These are phyloP conservation scores for Mythimna loreyi DNA, from an alignment of 2,888 invertebrate genomes.

Conservation along the genomic window DNA sequence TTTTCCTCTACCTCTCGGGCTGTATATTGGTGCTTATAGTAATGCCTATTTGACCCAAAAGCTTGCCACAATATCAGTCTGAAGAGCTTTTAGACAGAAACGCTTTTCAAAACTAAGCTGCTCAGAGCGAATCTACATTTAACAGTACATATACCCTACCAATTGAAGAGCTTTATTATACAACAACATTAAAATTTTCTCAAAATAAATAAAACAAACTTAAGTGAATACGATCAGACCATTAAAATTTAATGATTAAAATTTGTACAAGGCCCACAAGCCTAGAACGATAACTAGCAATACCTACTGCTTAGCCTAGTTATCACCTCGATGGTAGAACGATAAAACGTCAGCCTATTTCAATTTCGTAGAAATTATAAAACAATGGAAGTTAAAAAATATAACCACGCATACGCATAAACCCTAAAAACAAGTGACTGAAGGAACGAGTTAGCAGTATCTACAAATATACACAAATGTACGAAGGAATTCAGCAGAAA, in stretches of 20 bases:
- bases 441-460: conserved; percentile 1
- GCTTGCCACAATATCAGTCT: not conserved
- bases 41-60: conserved; percentile 8
- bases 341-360: conserved; percentile 24
- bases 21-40: conserved; percentile 18
- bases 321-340: conserved; percentile 21
- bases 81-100: not conserved
- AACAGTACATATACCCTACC: not conserved
- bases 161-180: not conserved
- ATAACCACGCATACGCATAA: not conserved
- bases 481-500: not conserved
- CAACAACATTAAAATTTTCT: not conserved
- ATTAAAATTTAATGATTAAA: conserved; percentile 36
- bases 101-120: not conserved
- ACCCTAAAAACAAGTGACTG: conserved; percentile 12
- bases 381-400: conserved; percentile 14
- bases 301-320: conserved; percentile 20
- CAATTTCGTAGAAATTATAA: conserved; percentile 21
- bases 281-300: conserved; percentile 17
- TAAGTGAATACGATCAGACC: conserved; percentile 26
- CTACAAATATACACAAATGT: not conserved
- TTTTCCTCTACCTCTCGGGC: conserved; percentile 10
- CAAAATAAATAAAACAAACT: conserved; percentile 18
- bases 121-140: not conserved
- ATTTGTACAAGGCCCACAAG: conserved; percentile 30